Evolutionary conservation across 1,140 invertebrate species (phyloP).

Genomic region (Aleiodes sp.): DNA sequence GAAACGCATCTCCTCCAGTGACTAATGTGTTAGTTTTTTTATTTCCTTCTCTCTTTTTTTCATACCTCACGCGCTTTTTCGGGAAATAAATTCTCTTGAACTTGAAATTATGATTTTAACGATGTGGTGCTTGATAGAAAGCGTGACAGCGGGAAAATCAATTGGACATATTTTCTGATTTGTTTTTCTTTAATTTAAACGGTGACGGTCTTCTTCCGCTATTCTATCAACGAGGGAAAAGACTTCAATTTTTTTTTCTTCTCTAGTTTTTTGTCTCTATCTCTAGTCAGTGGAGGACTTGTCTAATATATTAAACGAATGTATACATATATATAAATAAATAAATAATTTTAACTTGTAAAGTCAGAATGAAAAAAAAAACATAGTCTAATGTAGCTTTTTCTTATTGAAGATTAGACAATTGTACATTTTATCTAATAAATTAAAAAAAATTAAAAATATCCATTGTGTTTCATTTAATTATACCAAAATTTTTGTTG

Average conservation of each 20-base stretch:
- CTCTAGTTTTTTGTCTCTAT: constrained; percentile 48
- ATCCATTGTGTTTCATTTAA: not conserved
- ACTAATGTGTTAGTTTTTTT: constrained; percentile 47
- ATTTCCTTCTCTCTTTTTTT: constrained; percentile 41
- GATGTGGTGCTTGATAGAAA: constrained; percentile 26
- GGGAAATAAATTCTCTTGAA: constrained; percentile 19
- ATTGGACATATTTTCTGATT: not conserved
- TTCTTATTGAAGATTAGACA: constrained; percentile 57
- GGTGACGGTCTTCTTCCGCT: constrained; percentile 62
- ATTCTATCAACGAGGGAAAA: constrained; percentile 47
- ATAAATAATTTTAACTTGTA: constrained; percentile 37
- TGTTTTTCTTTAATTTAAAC: constrained; percentile 50
- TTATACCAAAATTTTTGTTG: not conserved
- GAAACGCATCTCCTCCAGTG: constrained; percentile 60
- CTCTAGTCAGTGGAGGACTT: constrained; percentile 65
- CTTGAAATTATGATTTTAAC: constrained; percentile 12
- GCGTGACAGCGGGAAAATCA: constrained; percentile 8
- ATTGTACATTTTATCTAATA: constrained; percentile 67
- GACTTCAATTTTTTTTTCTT: constrained; percentile 38
- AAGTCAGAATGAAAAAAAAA: constrained; percentile 40
- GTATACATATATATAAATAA: constrained; percentile 40
- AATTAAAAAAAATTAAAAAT: constrained; percentile 57
- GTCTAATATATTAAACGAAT: constrained; percentile 46
- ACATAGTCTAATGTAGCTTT: constrained; percentile 65
- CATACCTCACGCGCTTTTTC: constrained; percentile 19